Conservation (phyloP, 2,113 vertebrate genomes). For the Pionites leucogaster region DNA sequence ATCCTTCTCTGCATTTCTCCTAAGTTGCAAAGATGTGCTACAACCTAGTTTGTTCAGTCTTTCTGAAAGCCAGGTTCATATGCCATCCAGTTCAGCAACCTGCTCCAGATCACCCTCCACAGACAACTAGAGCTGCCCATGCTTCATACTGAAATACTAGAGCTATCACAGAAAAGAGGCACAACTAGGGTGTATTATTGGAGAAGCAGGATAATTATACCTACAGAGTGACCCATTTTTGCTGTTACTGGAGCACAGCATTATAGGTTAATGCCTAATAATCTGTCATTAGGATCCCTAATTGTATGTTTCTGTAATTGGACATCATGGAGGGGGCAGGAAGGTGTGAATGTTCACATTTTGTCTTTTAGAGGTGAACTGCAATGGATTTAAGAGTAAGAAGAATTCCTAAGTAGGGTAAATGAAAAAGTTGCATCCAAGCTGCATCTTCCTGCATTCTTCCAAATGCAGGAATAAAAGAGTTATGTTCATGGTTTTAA, state of each 20-base stretch:
- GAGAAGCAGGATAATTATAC: conserved; percentile 43
- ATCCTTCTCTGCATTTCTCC: not conserved
- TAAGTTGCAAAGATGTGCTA: not conserved
- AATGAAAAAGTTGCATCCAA: not conserved
- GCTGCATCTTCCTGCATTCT: not conserved
- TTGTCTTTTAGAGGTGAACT: not conserved
- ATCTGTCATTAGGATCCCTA: conserved; percentile 40
- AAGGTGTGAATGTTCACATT: not conserved
- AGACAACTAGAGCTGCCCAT: not conserved
- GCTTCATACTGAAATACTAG: not conserved
- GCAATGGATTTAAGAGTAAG: not conserved
- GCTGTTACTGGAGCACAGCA: not conserved
- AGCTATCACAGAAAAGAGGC: not conserved
- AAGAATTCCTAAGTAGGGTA: not conserved
- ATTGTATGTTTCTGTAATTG: conserved; percentile 32
- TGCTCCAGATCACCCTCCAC: not conserved
- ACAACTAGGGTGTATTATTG: not conserved
- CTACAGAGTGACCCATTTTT: conserved; percentile 43
- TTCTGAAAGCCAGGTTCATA: not conserved
- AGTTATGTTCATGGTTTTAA: not conserved
- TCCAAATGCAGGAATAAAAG: not conserved
- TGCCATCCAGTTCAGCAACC: not conserved
- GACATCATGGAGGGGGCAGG: not conserved
- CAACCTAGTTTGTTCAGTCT: not conserved
- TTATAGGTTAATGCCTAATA: conserved; percentile 47